Evolutionary conservation across 2,797 vertebrate species (phyloP).

Genomic region (Florisuga fusca): DNA sequence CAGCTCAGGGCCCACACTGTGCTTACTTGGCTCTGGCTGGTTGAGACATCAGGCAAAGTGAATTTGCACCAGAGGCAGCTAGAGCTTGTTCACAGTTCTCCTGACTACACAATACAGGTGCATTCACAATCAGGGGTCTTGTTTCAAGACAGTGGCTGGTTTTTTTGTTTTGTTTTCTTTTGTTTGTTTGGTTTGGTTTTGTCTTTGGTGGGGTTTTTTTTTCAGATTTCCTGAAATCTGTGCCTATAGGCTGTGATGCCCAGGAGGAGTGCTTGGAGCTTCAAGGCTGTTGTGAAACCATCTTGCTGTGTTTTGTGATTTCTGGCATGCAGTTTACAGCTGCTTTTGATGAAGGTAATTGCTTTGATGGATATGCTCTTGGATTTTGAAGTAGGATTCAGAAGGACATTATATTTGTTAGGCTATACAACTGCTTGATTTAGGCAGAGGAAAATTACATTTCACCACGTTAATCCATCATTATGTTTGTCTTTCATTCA

Average conservation of each 20-base stretch:
- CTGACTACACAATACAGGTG: background rate
- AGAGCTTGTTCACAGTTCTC: background rate
- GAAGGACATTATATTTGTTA: background rate
- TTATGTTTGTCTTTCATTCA: background rate
- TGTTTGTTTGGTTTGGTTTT: background rate
- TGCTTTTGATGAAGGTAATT: slow-evolving; percentile 3
- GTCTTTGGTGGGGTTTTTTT: background rate
- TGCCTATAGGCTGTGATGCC: background rate
- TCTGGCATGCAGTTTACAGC: background rate
- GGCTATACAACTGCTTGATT: background rate
- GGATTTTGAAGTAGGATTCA: slow-evolving; percentile 13
- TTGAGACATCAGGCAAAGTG: background rate
- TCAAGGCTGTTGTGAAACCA: background rate
- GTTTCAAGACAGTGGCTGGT: background rate
- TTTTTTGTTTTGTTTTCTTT: background rate
- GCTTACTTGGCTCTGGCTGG: background rate
- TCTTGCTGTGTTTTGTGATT: background rate
- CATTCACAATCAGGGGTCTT: background rate
- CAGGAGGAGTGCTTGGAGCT: background rate
- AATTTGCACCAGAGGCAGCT: background rate
- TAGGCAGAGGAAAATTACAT: slow-evolving; percentile 24
- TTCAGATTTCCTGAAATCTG: background rate
- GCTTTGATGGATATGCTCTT: slow-evolving; percentile 11
- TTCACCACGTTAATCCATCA: background rate
- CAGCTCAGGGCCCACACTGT: background rate